Evolutionary conservation across 1,140 invertebrate genomes (phyloP), one percentile per base, ranked within the genome.

Genomic region (Panulirus ornatus): DNA sequence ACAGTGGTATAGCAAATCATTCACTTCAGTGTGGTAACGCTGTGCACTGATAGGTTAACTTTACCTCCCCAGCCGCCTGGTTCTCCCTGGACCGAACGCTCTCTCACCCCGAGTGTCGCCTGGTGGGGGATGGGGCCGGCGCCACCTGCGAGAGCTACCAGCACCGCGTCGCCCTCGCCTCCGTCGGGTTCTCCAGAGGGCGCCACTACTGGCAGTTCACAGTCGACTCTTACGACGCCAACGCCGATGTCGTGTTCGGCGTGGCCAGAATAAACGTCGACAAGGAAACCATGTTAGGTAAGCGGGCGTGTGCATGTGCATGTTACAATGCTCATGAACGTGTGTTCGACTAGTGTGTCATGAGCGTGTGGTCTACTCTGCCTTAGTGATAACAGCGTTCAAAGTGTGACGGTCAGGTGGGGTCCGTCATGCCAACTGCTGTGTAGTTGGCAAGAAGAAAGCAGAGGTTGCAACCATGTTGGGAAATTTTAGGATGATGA

Each of bases 181-280:
- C 96, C 84, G 97, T 99, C 73, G 98, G 98, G 36, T 98, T 99
- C 93, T 98, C 98, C n/a, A 95, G 98, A 86, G 99, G 99, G 79
- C 95, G 99, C 47, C 99, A 99, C 95, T 99, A 99, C 94, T 99
- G 99, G 98, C 97, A 99, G 93, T 96, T 98, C 91, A 96, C 96
- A 27, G 96, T 99, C 92, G 98, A 99, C 94, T 96, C 97, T 91
- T 99, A 98, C 94, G 98, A 99, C 94, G 97, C 97, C 88, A 97
- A 99, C 94, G 97, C 98, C 5, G 99, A 99, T 95, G 98, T 98
- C 44, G 98, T 98, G 54, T 98, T 99, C 93, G 99, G 99, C n/a
- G 96, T 99, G 82, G 98, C 98, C 0, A 95, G 98, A 91, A 96
- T 97, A 91, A 98, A 99, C 93, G 98, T 98, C 40, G 95, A 96